A percentile compares a stretch with the other conserved stretches of the same genome.
Conservation (phyloP, 2,888 invertebrate species). For the Leucophenga montana region DNA sequence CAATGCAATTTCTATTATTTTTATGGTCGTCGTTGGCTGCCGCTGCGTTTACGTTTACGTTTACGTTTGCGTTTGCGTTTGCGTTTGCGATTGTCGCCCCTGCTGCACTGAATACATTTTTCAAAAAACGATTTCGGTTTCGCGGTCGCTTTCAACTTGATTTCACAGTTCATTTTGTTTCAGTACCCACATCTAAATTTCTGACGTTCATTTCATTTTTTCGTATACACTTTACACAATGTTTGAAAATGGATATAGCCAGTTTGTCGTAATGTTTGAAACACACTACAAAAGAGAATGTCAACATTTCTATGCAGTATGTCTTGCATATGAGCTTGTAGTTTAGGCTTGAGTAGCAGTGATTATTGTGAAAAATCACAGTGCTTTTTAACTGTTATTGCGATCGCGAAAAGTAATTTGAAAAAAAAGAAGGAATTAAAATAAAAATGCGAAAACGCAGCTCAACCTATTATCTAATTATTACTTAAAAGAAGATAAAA, state of each 20-base stretch:
- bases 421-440: too few relatives aligned
- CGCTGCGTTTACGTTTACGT: conserved; percentile 52
- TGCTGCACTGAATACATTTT: conserved; percentile 68
- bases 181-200: neutral
- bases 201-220: conserved; percentile 3
- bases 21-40: conserved; percentile 45
- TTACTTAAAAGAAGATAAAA: too few relatives aligned
- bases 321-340: too few relatives aligned
- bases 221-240: conserved; percentile 25
- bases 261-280: neutral
- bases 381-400: too few relatives aligned
- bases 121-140: conserved; percentile 58
- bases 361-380: too few relatives aligned
- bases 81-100: conserved; percentile 68
- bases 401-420: too few relatives aligned
- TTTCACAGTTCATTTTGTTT: neutral
- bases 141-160: conserved; percentile 33
- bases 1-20: conserved; percentile 13
- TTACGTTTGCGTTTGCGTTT: conserved; percentile 42
- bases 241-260: conserved; percentile 9
- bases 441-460: too few relatives aligned
- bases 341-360: too few relatives aligned
- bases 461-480: too few relatives aligned
- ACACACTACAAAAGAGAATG: too few relatives aligned
- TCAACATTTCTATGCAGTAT: too few relatives aligned